Base-by-base conservation (phyloP, 2,888 invertebrate genomes). In the Psylliodes chrysocephalus region DNA sequence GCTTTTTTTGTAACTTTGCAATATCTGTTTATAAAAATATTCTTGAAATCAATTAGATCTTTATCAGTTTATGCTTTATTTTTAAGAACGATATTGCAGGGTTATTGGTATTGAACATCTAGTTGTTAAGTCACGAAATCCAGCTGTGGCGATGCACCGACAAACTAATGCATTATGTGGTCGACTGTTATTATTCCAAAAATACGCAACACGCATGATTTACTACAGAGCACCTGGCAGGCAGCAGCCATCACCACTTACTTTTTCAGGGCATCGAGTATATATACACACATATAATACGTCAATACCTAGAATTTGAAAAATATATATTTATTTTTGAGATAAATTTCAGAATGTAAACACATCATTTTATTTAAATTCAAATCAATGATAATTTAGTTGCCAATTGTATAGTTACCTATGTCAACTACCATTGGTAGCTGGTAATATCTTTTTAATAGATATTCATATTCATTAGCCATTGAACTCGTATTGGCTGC, bases 161-260 rank as follows among this genome's bases (percentile, higher is more conserved):
- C 12, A 28, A 52, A 64, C 64, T 64, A 64, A 64, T 60, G 64
- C 64, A 60, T 64, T 52, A 51, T 62, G 55, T 64, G 60, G 60
- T 64, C 60, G 52, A 55, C 38, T 46, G 33, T 60, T 54, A 57
- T 57, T 28, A 57, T 57, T 28, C 57, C 51, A 25, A 61, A 57
- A 56, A 28, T 57, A 22, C 35, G 42, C 57, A 60, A 63, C 47
- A 57, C 60, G 69, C 69, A 69, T 69, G 69, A 61, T 56, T 60
- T 44, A 63, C 62, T 63, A 54, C 63, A 66, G 64, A 63, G 68
- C 70, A 70, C 67, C 69, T 67, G 71, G 70, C 62, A 68, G 67
- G 57, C 63, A 71, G 67, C 68, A 71, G 71, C 69, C 64, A 64
- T 47, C 64, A 69, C 25, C 52, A 64, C 55, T 57, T 66, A 40